Conservation (phyloP, 2,797 vertebrate species). For the Dicrostonyx torquatus region DNA sequence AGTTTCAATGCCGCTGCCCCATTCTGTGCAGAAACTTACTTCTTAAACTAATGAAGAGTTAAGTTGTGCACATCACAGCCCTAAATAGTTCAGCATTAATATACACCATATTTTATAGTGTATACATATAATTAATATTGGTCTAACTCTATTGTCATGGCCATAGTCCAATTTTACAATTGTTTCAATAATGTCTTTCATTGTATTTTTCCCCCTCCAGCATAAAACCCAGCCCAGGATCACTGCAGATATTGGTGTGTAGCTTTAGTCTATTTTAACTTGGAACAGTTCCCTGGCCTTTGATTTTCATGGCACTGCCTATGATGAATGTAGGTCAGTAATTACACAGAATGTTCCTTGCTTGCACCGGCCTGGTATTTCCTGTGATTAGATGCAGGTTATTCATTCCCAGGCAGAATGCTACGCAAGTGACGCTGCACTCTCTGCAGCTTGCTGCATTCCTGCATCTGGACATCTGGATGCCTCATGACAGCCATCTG, state of each 20-base stretch:
- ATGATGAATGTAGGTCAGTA: neutral
- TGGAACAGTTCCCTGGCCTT: neutral
- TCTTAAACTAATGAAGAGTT: neutral
- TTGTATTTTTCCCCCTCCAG: neutral
- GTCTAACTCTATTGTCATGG: neutral
- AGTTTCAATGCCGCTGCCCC: neutral
- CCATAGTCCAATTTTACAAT: neutral
- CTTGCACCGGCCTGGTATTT: neutral
- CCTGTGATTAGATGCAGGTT: neutral
- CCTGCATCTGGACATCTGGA: neutral
- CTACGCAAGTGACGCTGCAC: neutral
- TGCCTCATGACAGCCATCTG: neutral
- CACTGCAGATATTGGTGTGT: neutral
- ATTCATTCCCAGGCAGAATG: neutral
- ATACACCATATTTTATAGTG: neutral
- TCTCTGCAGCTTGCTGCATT: neutral
- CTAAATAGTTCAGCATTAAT: neutral
- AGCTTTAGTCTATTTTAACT: neutral
- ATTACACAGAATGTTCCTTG: neutral
- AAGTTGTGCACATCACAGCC: neutral
- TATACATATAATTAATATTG: neutral
- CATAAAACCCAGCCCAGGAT: neutral
- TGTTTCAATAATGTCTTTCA: neutral
- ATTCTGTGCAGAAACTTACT: neutral
- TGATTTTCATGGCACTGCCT: slow-evolving; percentile 16